A percentile compares a stretch with the other conserved stretches of the same genome.
Evolutionary conservation across 2,797 vertebrate species (phyloP).

Genomic region (Pangasius djambal): DNA sequence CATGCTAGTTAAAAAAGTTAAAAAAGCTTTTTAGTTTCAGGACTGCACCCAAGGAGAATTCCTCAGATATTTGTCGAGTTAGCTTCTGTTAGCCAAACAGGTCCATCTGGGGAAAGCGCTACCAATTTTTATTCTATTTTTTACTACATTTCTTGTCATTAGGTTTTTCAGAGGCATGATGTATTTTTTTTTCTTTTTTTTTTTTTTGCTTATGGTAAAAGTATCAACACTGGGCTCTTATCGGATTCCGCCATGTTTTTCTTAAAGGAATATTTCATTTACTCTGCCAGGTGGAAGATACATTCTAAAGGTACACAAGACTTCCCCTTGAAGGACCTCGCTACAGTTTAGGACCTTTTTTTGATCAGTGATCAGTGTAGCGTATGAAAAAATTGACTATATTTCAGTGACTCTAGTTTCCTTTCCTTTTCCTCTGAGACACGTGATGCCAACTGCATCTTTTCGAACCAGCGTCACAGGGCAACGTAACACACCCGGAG

Average conservation of each 20-base stretch:
- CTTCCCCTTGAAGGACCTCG: background rate
- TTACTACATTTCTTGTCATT: background rate
- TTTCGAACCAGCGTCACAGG: background rate
- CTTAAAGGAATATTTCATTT: background rate
- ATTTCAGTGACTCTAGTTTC: background rate
- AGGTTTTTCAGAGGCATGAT: background rate
- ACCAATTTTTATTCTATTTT: background rate
- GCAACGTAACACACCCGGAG: background rate
- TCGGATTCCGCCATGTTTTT: background rate
- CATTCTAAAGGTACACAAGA: background rate
- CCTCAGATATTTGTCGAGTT: background rate
- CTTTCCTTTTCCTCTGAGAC: background rate
- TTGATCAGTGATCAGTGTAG: background rate
- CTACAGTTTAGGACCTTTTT: background rate
- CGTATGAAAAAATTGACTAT: background rate
- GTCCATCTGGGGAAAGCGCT: background rate
- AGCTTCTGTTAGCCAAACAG: background rate
- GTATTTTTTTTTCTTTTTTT: background rate
- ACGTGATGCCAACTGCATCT: background rate
- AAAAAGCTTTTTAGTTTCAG: background rate
- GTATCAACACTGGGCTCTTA: background rate
- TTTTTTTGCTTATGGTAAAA: background rate
- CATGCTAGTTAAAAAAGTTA: background rate
- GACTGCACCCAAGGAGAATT: background rate
- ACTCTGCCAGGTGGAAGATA: background rate